phyloP scores from a whole-genome alignment of 2,797 vertebrate genomes.

The Salarias fasciatus region DNA sequence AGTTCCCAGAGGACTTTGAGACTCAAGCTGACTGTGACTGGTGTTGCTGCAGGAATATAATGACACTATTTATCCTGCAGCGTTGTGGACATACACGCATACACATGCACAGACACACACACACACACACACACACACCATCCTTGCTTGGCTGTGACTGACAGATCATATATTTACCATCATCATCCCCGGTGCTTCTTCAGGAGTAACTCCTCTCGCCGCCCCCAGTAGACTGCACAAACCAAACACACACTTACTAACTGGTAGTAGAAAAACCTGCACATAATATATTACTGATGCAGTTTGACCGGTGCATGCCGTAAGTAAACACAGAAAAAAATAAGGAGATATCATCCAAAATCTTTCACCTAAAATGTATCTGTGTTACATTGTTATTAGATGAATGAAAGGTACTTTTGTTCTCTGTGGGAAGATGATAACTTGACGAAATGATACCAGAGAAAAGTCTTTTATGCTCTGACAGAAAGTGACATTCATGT shows the following conservation, averaged over 20 bases:
- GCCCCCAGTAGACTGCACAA: constrained; percentile 39
- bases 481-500: constrained; percentile 2
- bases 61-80: constrained; percentile 75
- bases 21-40: constrained; percentile 63
- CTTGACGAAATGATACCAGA: neutral
- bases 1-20: constrained; percentile 66
- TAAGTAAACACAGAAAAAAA: neutral
- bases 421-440: constrained; percentile 7
- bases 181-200: constrained; percentile 48
- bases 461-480: neutral
- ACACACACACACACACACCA: constrained; percentile 11
- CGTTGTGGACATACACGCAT: constrained; percentile 54
- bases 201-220: constrained; percentile 44
- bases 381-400: no score
- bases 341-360: constrained; percentile 1
- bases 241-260: constrained; percentile 36
- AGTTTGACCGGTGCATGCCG: constrained; percentile 11
- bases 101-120: constrained; percentile 32
- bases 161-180: constrained; percentile 70
- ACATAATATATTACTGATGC: constrained; percentile 28
- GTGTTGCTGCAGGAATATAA: constrained; percentile 70
- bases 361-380: constrained; percentile 10
- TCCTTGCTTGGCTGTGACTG: constrained; percentile 57
- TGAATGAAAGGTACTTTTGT: neutral
- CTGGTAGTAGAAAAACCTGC: constrained; percentile 38